Evolutionary conservation across 1,140 invertebrate species (phyloP).

Genomic region (Pogonomyrmex barbatus): DNA sequence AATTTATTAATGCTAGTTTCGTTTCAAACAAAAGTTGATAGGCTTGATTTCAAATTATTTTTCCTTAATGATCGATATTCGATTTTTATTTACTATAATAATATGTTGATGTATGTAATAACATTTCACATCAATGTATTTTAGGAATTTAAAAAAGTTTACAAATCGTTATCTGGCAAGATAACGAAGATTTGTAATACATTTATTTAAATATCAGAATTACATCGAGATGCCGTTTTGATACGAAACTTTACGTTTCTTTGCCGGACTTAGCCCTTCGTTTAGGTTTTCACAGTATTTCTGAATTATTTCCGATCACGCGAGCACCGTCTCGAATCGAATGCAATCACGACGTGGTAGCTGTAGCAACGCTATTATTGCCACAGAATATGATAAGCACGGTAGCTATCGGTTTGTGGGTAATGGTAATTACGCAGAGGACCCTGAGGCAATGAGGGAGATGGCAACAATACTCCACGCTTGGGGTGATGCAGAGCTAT

Average conservation of each 20-base stretch:
- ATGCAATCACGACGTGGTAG: conserved; percentile 73
- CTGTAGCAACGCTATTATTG: conserved; percentile 77
- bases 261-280: neutral
- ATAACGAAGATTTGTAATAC: neutral
- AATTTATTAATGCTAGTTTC: conserved; percentile 64
- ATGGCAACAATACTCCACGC: conserved; percentile 75
- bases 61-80: neutral
- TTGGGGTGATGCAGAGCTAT: conserved; percentile 75
- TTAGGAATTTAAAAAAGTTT: neutral
- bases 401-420: conserved; percentile 76
- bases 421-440: conserved; percentile 81
- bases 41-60: neutral
- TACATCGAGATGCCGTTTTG: neutral
- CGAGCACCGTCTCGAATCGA: conserved; percentile 66
- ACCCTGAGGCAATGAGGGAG: conserved; percentile 74
- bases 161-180: neutral
- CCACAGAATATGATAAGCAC: conserved; percentile 81
- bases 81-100: neutral
- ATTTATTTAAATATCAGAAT: neutral
- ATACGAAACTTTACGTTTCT: neutral
- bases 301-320: conserved; percentile 56
- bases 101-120: neutral
- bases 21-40: conserved; percentile 8
- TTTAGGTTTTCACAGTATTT: conserved; percentile 27
- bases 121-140: neutral